Percentiles rank a stretch among this genome's conserved stretches.
phyloP scores from a whole-genome alignment of 2,113 vertebrate genomes.

The Proterorhinus semilunaris region DNA sequence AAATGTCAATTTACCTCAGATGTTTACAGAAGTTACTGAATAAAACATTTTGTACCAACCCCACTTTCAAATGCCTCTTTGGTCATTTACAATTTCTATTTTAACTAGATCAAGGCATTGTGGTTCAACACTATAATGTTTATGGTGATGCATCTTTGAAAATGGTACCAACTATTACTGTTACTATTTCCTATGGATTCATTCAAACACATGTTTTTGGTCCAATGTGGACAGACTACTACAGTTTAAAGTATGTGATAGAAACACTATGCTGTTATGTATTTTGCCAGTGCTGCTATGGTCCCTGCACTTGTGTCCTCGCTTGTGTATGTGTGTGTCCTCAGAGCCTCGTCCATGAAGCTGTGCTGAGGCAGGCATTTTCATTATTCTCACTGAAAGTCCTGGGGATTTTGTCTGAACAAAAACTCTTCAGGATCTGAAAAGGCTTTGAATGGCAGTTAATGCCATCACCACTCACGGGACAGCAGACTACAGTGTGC shows the following conservation, averaged over 20 bases:
- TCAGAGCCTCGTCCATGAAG: slow-evolving; percentile 75
- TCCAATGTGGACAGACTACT: neutral
- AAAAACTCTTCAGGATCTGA: slow-evolving; percentile 74
- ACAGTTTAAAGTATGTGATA: neutral
- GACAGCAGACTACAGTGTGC: slow-evolving; percentile 36
- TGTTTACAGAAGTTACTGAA: slow-evolving; percentile 87
- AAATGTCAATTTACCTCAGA: slow-evolving; percentile 87
- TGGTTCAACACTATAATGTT: neutral
- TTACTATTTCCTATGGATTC: too few species aligned
- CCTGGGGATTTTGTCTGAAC: slow-evolving; percentile 84
- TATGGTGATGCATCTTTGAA: neutral
- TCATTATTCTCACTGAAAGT: slow-evolving; percentile 83
- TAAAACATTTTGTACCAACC: slow-evolving; percentile 86
- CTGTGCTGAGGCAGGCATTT: slow-evolving; percentile 89
- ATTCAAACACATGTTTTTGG: too few species aligned
- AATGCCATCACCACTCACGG: slow-evolving; percentile 45
- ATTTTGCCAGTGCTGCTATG: slow-evolving; percentile 30
- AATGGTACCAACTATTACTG: too few species aligned
- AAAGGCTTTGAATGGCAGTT: slow-evolving; percentile 61
- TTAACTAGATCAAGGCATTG: neutral
- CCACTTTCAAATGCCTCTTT: neutral
- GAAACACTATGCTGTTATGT: neutral
- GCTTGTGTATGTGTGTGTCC: slow-evolving; percentile 55
- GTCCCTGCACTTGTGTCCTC: slow-evolving; percentile 48
- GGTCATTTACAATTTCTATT: neutral